phyloP scores from a whole-genome alignment of 2,888 invertebrate species.

The Tachina lurida region DNA sequence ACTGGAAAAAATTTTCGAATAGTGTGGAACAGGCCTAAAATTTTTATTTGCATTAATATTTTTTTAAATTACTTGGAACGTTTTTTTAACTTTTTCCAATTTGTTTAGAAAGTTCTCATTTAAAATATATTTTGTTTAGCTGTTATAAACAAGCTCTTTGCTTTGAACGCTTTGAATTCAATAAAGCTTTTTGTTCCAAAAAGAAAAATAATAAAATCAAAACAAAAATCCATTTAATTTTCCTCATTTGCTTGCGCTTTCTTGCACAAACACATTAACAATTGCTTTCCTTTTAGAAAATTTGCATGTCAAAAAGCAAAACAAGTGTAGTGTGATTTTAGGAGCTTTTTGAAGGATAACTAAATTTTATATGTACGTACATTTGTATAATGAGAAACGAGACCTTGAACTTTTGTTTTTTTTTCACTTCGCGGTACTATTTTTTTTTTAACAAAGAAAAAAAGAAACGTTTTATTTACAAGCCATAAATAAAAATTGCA shows the following conservation, averaged over 20 bases:
- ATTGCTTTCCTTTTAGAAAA: not conserved
- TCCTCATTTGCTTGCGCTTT: not conserved
- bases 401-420: conserved; percentile 52
- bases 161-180: not conserved
- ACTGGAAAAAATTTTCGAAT: too few relatives aligned
- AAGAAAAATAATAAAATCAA: not conserved
- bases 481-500: conserved; percentile 23
- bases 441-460: conserved; percentile 6
- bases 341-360: conserved; percentile 1
- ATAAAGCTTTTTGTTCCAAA: not conserved
- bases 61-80: too few relatives aligned
- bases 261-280: not conserved
- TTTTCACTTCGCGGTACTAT: conserved; percentile 2
- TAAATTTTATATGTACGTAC: not conserved
- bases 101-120: too few relatives aligned
- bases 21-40: too few relatives aligned
- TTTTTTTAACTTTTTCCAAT: too few relatives aligned
- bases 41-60: too few relatives aligned
- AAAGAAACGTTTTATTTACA: conserved; percentile 28
- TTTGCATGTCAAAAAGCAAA: not conserved
- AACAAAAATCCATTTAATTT: not conserved
- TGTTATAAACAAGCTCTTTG: too few relatives aligned
- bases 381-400: not conserved
- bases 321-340: conserved; percentile 28
- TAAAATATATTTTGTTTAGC: too few relatives aligned